phyloP scores from a whole-genome alignment of 2,797 vertebrate species.

The Caiman crocodilus region DNA sequence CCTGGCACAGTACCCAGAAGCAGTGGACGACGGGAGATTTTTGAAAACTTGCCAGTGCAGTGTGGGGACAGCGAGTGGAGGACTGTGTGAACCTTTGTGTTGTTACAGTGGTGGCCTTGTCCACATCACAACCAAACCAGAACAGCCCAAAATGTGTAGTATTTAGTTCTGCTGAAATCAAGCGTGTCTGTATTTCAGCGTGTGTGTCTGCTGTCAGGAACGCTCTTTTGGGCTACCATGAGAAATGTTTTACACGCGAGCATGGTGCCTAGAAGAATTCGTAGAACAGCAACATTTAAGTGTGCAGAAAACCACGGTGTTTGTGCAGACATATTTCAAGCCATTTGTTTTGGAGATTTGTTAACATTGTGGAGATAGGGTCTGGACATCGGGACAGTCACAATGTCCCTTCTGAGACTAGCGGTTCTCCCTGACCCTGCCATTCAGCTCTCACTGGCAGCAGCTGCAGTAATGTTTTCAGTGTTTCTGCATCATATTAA shows the following conservation, averaged over 20 bases:
- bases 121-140: background rate
- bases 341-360: background rate
- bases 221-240: background rate
- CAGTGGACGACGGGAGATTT: background rate
- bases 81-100: background rate
- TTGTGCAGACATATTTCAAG: background rate
- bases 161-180: background rate
- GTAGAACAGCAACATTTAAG: background rate
- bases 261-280: background rate
- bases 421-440: background rate
- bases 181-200: background rate
- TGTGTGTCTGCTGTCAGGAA: background rate
- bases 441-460: background rate
- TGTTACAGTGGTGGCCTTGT: background rate
- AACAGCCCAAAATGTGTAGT: background rate
- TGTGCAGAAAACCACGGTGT: background rate
- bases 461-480: background rate
- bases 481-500: background rate
- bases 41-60: background rate
- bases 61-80: background rate
- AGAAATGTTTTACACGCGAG: background rate
- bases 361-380: background rate
- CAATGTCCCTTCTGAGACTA: background rate
- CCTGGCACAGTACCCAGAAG: background rate
- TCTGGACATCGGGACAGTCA: background rate